phyloP scores from a whole-genome alignment of 2,888 invertebrate genomes.

The Griposia aprilina region DNA sequence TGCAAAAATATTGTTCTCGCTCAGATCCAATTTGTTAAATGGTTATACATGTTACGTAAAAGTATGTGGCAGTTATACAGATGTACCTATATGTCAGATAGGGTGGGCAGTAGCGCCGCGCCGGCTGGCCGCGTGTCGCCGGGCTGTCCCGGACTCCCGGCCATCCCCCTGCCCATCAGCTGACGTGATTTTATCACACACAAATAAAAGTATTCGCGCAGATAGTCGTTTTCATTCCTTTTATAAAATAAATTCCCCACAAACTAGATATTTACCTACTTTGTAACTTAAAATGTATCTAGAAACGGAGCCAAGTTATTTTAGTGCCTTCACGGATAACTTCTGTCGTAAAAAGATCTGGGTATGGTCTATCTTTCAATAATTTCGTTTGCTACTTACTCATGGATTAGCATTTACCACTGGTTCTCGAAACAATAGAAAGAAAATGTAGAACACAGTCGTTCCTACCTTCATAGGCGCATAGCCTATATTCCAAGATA shows the following conservation, averaged over 20 bases:
- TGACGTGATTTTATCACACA: slow-evolving; percentile 66
- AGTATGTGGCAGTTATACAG: slow-evolving; percentile 36
- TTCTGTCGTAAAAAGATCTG: slow-evolving; percentile 28
- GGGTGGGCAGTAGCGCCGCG: slow-evolving; percentile 66
- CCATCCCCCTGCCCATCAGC: slow-evolving; percentile 49
- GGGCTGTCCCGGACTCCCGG: slow-evolving; percentile 52
- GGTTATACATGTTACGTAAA: slow-evolving; percentile 31
- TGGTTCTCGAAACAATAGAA: neutral
- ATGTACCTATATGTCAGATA: slow-evolving; percentile 45
- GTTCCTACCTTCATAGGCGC: neutral
- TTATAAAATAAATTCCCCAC: slow-evolving; percentile 27
- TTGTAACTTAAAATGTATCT: slow-evolving; percentile 42
- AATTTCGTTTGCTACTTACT: slow-evolving; percentile 5
- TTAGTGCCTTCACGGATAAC: slow-evolving; percentile 22
- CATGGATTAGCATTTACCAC: neutral
- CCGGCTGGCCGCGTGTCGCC: slow-evolving; percentile 69
- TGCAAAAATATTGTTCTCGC: slow-evolving; percentile 16
- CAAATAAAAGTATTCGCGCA: slow-evolving; percentile 50
- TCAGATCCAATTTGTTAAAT: slow-evolving; percentile 28
- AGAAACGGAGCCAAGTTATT: slow-evolving; percentile 42
- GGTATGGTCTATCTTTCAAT: slow-evolving; percentile 2
- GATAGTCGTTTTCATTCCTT: slow-evolving; percentile 28
- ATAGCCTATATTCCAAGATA: slow-evolving; percentile 1
- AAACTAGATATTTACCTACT: slow-evolving; percentile 35
- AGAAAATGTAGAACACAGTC: neutral